These are phyloP conservation scores for Cavia porcellus DNA, from an alignment of 2,113 vertebrate genomes.

Conservation along the genomic window DNA sequence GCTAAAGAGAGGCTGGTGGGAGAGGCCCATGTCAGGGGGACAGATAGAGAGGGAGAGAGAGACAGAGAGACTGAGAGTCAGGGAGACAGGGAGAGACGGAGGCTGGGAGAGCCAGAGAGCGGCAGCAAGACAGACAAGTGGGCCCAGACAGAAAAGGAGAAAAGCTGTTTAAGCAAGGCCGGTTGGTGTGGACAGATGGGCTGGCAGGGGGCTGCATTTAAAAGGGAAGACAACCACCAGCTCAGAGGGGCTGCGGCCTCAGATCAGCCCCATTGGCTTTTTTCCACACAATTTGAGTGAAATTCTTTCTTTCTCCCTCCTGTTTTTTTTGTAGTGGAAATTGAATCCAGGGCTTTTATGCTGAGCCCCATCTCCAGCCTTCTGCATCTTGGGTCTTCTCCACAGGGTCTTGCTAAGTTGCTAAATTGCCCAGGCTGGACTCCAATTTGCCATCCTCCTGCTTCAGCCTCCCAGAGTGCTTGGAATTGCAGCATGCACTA, in stretches of 20 bases:
- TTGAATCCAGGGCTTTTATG: no score
- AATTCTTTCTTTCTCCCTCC: not conserved
- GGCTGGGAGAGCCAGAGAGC: not conserved
- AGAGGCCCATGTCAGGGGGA: slow-evolving; percentile 19
- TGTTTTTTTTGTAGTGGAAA: not conserved
- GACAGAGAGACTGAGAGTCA: slow-evolving; percentile 27
- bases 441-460: not conserved
- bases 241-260: not conserved
- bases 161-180: slow-evolving; percentile 79
- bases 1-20: slow-evolving; percentile 33
- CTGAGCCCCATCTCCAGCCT: not conserved
- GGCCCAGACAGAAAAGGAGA: slow-evolving; percentile 67
- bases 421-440: not conserved
- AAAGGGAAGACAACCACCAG: slow-evolving; percentile 94
- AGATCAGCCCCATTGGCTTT: not conserved
- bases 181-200: slow-evolving; percentile 84
- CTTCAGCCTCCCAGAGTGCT: not conserved
- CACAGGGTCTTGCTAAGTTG: not conserved
- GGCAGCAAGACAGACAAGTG: slow-evolving; percentile 49
- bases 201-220: slow-evolving; percentile 87
- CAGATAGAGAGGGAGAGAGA: slow-evolving; percentile 71
- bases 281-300: not conserved
- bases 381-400: no score
- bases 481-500: not conserved
- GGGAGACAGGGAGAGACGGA: not conserved